Evolutionary conservation across 1,140 invertebrate species (phyloP).

Genomic region (Tachypleus tridentatus): DNA sequence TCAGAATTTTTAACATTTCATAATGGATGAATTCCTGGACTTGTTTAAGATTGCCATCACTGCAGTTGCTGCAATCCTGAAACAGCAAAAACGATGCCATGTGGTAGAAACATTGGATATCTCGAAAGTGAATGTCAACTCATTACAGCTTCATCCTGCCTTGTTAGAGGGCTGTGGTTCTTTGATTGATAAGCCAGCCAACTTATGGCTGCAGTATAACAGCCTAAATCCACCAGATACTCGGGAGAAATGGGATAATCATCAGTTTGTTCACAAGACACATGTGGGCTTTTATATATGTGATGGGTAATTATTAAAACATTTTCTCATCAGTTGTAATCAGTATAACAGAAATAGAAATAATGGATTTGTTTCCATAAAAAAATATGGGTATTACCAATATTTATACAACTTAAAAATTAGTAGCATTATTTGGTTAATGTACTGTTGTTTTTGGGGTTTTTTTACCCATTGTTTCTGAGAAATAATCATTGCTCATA

Average conservation of each 20-base stretch:
- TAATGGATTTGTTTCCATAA: too few species aligned
- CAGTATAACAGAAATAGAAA: too few species aligned
- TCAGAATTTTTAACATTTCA: too few species aligned
- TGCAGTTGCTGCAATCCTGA: constrained; percentile 50
- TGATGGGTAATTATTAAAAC: constrained; percentile 47
- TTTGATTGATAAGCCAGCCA: constrained; percentile 43
- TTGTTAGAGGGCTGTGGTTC: constrained; percentile 31
- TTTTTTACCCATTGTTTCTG: too few species aligned
- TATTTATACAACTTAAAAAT: too few species aligned
- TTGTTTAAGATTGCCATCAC: constrained; percentile 43
- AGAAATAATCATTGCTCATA: too few species aligned
- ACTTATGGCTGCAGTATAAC: constrained; percentile 60
- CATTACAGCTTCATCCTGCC: constrained; percentile 13
- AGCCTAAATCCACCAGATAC: constrained; percentile 43
- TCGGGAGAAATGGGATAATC: constrained; percentile 58
- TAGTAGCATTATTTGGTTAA: too few species aligned
- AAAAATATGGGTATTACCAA: too few species aligned
- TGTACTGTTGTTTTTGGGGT: too few species aligned
- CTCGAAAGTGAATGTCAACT: constrained; percentile 10
- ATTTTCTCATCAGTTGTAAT: background rate
- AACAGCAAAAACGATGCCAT: constrained; percentile 60
- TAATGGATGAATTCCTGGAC: background rate
- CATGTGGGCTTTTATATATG: constrained; percentile 66
- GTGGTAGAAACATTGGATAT: constrained; percentile 41
- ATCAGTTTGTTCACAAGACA: constrained; percentile 52